These are phyloP conservation scores for Chamaetylas fuelleborni DNA, from an alignment of 2,113 vertebrate species.

Conservation along the genomic window DNA sequence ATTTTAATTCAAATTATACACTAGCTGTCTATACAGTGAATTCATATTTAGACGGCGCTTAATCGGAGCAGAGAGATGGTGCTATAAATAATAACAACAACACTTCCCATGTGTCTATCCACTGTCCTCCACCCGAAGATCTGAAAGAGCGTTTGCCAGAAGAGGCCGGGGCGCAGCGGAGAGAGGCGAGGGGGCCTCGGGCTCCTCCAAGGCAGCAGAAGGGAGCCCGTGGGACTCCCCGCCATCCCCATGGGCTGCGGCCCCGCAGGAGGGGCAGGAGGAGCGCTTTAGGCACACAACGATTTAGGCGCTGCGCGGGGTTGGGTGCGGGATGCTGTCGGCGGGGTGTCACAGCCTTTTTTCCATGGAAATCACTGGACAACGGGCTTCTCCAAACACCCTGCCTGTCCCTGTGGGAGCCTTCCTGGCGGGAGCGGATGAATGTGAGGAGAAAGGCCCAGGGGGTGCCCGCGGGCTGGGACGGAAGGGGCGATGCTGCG, in stretches of 20 bases:
- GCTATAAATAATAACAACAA: conserved; percentile 25
- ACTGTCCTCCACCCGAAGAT: background rate
- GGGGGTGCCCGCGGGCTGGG: background rate
- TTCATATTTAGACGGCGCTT: conserved; percentile 48
- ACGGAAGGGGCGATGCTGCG: background rate
- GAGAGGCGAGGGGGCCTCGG: background rate
- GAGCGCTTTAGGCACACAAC: rapidly evolving
- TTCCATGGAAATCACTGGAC: rapidly evolving
- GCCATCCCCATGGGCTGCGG: background rate
- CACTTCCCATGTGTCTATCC: background rate
- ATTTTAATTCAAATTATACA: conserved; percentile 59
- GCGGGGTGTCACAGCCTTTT: background rate
- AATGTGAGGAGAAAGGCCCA: background rate
- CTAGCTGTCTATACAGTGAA: conserved; percentile 37
- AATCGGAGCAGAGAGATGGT: background rate
- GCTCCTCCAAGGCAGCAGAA: background rate
- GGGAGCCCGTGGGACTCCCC: background rate
- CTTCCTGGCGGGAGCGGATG: background rate
- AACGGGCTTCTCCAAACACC: background rate
- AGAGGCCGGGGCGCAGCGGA: background rate
- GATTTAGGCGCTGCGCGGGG: rapidly evolving
- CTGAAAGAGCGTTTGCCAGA: background rate
- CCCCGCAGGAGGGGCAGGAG: background rate
- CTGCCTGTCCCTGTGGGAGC: background rate
- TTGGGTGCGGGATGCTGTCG: background rate